phyloP scores from a whole-genome alignment of 2,113 vertebrate genomes.

The Corythaeola cristata region DNA sequence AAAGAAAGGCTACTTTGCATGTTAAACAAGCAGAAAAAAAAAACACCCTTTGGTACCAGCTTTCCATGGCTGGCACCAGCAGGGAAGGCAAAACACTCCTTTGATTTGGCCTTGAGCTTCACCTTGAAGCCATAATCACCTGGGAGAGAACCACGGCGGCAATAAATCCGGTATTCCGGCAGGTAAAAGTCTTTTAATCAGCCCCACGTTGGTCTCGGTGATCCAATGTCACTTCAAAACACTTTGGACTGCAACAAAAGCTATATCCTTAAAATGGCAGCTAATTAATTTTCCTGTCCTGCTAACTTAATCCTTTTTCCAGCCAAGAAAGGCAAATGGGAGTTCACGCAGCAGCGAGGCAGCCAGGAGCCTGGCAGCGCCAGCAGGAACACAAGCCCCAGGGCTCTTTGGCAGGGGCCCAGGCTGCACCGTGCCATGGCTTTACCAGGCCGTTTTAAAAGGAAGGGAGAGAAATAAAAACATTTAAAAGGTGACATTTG shows the following conservation, averaged over 20 bases:
- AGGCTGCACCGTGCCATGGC: not conserved
- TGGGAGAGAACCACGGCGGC: not conserved
- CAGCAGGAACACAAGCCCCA: slow-evolving; percentile 4
- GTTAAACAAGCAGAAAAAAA: not conserved
- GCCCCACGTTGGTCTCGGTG: not conserved
- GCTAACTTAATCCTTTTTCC: slow-evolving; percentile 43
- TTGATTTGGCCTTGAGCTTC: slow-evolving; percentile 18
- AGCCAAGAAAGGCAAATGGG: slow-evolving; percentile 51
- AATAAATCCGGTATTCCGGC: not conserved
- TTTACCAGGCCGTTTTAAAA: not conserved
- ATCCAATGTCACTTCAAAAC: slow-evolving; percentile 7
- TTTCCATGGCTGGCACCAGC: not conserved
- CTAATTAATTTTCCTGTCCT: slow-evolving; percentile 51
- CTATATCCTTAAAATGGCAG: slow-evolving; percentile 48
- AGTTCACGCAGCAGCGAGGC: not conserved
- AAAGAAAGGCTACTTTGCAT: not conserved
- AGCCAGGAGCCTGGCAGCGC: not conserved
- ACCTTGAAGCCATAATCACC: slow-evolving; percentile 5
- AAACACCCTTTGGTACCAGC: not conserved
- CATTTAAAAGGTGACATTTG: not conserved
- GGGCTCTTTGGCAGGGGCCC: not conserved
- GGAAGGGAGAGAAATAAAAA: not conserved
- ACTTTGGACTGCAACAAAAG: not conserved
- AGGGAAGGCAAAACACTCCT: not conserved
- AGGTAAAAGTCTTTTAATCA: not conserved